Percentiles rank a stretch among this genome's conserved stretches.
These are phyloP conservation scores for Phymanthus crucifer DNA, from an alignment of 92 coral and sea anemone species.

Conservation along the genomic window DNA sequence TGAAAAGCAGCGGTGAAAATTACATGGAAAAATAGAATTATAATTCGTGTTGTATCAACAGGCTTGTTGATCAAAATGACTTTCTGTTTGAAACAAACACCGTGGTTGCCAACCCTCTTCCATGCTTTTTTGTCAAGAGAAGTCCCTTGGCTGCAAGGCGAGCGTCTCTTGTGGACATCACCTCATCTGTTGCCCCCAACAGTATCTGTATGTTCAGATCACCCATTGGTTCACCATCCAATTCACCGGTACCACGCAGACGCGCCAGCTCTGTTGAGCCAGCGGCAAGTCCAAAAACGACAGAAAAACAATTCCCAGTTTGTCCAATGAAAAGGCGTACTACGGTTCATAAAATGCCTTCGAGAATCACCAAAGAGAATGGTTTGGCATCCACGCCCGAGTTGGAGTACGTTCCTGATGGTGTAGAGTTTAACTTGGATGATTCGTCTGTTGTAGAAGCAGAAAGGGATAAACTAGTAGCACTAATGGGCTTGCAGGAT, in stretches of 20 bases:
- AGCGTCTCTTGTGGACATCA: slow-evolving; percentile 78
- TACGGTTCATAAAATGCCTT: slow-evolving; percentile 47
- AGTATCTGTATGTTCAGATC: slow-evolving; percentile 92
- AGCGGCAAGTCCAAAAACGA: slow-evolving; percentile 3
- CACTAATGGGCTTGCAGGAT: slow-evolving; percentile 36
- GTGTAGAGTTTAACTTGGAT: slow-evolving; percentile 32
- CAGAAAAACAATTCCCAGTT: slow-evolving; percentile 3
- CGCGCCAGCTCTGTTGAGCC: slow-evolving; percentile 59
- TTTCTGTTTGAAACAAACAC: slow-evolving; percentile 77
- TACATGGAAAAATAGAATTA: not conserved
- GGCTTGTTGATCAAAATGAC: slow-evolving; percentile 74
- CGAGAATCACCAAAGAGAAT: slow-evolving; percentile 24
- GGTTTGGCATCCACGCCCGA: slow-evolving; percentile 30
- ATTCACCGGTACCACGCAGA: slow-evolving; percentile 63
- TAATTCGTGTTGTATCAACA: slow-evolving; percentile 15
- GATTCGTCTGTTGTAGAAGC: slow-evolving; percentile 27
- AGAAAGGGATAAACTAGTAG: slow-evolving; percentile 38
- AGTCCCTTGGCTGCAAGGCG: slow-evolving; percentile 60
- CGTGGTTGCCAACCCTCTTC: slow-evolving; percentile 83
- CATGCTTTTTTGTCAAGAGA: slow-evolving; percentile 84
- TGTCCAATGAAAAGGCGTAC: slow-evolving; percentile 47
- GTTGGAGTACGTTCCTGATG: slow-evolving; percentile 45
- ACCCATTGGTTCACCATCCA: slow-evolving; percentile 77
- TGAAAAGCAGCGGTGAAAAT: not conserved
- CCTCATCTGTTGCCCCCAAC: slow-evolving; percentile 81